phyloP scores from a whole-genome alignment of 2,797 vertebrate species.

The Siniperca undulata region DNA sequence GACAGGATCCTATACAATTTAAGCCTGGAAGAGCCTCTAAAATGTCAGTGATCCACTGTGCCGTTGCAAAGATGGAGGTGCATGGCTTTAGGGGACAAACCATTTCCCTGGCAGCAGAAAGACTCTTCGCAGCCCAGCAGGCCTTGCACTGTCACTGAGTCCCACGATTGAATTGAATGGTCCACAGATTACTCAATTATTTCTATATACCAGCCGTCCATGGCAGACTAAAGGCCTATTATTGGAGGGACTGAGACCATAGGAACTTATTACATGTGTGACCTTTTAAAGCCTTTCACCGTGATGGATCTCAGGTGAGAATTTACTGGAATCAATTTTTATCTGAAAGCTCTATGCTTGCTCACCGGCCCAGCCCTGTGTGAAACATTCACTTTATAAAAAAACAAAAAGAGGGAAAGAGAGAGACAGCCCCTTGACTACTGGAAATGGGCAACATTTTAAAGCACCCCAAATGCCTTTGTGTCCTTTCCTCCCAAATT shows the following conservation, averaged over 20 bases:
- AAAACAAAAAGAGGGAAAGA: constrained; percentile 40
- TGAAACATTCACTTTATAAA: constrained; percentile 83
- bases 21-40: constrained; percentile 74
- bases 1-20: constrained; percentile 60
- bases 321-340: constrained; percentile 91
- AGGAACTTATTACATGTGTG: constrained; percentile 91
- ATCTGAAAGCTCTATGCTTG: constrained; percentile 84
- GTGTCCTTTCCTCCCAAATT: constrained; percentile 85
- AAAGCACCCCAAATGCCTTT: constrained; percentile 80
- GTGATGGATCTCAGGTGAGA: constrained; percentile 90
- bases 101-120: constrained; percentile 78
- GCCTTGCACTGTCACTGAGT: constrained; percentile 80
- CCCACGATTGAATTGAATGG: constrained; percentile 88
- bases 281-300: constrained; percentile 90
- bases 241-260: constrained; percentile 89
- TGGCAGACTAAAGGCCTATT: constrained; percentile 89
- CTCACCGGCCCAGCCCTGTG: constrained; percentile 77
- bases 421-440: constrained; percentile 68
- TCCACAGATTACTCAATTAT: constrained; percentile 92
- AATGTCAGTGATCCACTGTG: constrained; percentile 80
- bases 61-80: constrained; percentile 71
- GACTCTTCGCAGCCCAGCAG: constrained; percentile 79
- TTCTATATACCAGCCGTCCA: constrained; percentile 89
- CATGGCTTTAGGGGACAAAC: constrained; percentile 78
- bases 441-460: constrained; percentile 82